Conservation (phyloP, 92 coral and sea anemone genomes). For the Pocillopora meandrina region DNA sequence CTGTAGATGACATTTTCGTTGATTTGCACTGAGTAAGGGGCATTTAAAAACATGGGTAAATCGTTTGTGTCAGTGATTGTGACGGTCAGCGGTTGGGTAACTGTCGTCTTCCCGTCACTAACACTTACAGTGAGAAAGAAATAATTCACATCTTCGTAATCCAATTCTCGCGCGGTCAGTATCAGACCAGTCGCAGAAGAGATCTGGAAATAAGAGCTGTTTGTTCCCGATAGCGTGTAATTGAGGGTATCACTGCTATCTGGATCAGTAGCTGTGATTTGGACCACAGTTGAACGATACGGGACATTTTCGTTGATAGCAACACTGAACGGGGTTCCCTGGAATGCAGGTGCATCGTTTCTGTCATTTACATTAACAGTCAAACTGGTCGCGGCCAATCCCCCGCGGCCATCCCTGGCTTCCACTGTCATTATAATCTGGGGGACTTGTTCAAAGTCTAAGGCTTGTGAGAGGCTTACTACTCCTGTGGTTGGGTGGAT, state of each 20-base stretch:
- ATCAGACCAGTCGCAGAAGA: conserved; percentile 62
- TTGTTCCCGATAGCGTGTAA: conserved; percentile 57
- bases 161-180: conserved; percentile 48
- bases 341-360: conserved; percentile 63
- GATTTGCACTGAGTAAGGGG: conserved; percentile 49
- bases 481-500: conserved; percentile 68
- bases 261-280: conserved; percentile 55
- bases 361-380: conserved; percentile 53
- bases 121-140: conserved; percentile 51
- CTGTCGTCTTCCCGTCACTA: conserved; percentile 49
- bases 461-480: conserved; percentile 56
- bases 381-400: conserved; percentile 54
- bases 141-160: conserved; percentile 54
- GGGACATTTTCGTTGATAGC: conserved; percentile 52
- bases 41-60: conserved; percentile 44
- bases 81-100: conserved; percentile 57
- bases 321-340: conserved; percentile 55
- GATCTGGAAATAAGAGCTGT: conserved; percentile 63
- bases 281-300: conserved; percentile 51
- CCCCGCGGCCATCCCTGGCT: conserved; percentile 70
- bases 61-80: conserved; percentile 57
- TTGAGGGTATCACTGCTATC: conserved; percentile 51
- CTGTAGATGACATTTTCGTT: conserved; percentile 53
- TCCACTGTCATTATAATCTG: conserved; percentile 59
- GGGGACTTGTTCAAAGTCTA: conserved; percentile 62